Conservation (phyloP, 2,888 invertebrate genomes). For the Seira sanloemensis region DNA sequence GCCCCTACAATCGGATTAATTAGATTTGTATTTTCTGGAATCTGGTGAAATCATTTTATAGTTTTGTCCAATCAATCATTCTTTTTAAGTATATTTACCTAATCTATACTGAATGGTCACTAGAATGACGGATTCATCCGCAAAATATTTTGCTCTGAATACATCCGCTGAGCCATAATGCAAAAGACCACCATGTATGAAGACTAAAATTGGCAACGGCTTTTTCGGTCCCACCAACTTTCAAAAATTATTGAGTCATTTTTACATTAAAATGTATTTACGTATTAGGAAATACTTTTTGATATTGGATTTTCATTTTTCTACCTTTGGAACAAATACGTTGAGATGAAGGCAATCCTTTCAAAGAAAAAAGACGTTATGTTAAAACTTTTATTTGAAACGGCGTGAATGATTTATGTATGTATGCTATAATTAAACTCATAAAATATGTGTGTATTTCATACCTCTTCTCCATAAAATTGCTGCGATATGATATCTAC, state of each 20-base stretch:
- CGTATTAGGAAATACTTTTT: too few species aligned
- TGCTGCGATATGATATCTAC: neutral
- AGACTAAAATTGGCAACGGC: conserved; percentile 53
- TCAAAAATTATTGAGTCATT: conserved; percentile 13
- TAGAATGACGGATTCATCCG: neutral
- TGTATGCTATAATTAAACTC: too few species aligned
- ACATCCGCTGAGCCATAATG: neutral
- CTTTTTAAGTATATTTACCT: too few species aligned
- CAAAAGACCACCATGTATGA: conserved; percentile 23
- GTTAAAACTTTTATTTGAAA: too few species aligned
- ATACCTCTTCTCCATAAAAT: conserved; percentile 32
- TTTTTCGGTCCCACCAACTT: conserved; percentile 40
- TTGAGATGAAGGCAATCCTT: neutral
- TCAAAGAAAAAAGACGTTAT: neutral
- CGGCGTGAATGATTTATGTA: too few species aligned
- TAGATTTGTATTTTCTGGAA: too few species aligned
- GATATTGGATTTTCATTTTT: too few species aligned
- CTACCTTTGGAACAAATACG: conserved; percentile 25
- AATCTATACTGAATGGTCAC: neutral
- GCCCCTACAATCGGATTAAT: too few species aligned
- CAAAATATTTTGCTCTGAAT: neutral
- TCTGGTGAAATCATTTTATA: too few species aligned
- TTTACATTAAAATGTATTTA: too few species aligned
- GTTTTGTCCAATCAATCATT: too few species aligned
- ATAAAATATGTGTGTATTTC: too few species aligned